These are phyloP conservation scores for Ectropis crepuscularia DNA, from an alignment of 2,888 invertebrate genomes.

Conservation along the genomic window DNA sequence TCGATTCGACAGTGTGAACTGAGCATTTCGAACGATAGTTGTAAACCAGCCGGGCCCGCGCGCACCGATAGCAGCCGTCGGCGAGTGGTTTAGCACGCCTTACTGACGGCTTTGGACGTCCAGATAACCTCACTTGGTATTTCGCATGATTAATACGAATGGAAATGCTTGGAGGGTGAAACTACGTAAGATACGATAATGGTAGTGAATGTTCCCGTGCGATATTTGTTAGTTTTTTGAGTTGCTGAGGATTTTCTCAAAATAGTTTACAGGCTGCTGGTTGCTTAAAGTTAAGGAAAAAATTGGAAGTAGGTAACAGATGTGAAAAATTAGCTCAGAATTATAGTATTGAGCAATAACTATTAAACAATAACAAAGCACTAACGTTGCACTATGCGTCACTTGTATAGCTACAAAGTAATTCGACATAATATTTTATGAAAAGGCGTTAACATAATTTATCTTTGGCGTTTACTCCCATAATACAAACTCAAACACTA, in stretches of 20 bases:
- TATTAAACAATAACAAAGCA: too few relatives aligned
- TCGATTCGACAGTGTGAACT: slow-evolving; percentile 13
- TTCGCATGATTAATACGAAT: slow-evolving; percentile 8
- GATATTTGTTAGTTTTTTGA: too few relatives aligned
- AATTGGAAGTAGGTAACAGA: too few relatives aligned
- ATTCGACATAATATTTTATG: neutral
- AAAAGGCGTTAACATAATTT: neutral
- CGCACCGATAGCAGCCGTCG: slow-evolving; percentile 17
- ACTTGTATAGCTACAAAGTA: too few relatives aligned
- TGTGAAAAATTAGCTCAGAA: too few relatives aligned
- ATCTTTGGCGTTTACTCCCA: neutral
- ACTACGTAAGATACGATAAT: neutral
- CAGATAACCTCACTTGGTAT: slow-evolving; percentile 14
- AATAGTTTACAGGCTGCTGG: too few relatives aligned
- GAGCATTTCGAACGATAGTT: slow-evolving; percentile 18
- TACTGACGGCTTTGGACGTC: slow-evolving; percentile 22
- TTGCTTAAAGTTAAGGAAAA: too few relatives aligned
- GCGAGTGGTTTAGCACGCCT: slow-evolving; percentile 23
- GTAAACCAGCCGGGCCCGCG: slow-evolving; percentile 19
- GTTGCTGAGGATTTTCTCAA: too few relatives aligned
- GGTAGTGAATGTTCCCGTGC: neutral
- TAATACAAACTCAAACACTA: too few relatives aligned
- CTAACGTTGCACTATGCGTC: too few relatives aligned
- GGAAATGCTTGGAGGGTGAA: neutral
- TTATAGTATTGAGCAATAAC: too few relatives aligned